These are phyloP conservation scores for Bufotes viridis DNA, from an alignment of 2,797 vertebrate species.

Conservation along the genomic window DNA sequence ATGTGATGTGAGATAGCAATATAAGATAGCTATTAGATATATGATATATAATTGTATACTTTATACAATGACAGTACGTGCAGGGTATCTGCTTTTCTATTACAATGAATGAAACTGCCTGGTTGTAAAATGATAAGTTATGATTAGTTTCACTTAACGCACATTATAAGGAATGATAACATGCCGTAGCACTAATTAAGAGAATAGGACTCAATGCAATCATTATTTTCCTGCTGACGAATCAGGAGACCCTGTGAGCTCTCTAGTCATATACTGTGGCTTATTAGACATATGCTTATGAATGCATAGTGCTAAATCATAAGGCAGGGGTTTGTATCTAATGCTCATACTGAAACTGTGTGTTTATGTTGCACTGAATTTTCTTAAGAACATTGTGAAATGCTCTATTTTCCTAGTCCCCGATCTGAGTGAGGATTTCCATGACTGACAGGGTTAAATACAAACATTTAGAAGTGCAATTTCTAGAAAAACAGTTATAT, in stretches of 20 bases:
- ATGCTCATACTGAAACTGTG: not conserved
- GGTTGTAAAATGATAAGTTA: not conserved
- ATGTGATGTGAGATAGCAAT: no score
- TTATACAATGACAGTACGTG: no score
- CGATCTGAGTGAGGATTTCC: not conserved
- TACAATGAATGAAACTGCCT: not conserved
- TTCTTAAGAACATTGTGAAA: not conserved
- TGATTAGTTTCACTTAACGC: not conserved
- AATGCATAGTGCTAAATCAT: not conserved
- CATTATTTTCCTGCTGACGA: conserved; percentile 1
- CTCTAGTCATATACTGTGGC: conserved; percentile 11
- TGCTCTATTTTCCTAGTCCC: not conserved
- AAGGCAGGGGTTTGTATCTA: not conserved
- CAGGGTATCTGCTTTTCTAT: no score
- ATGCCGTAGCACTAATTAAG: not conserved
- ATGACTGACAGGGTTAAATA: conserved; percentile 46
- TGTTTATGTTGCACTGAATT: not conserved
- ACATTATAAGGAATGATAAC: conserved; percentile 22
- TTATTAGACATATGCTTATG: conserved; percentile 19
- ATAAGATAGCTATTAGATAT: no score
- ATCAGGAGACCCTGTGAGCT: conserved; percentile 9
- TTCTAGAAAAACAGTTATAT: conserved; percentile 52
- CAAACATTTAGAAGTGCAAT: conserved; percentile 47
- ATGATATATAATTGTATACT: no score
- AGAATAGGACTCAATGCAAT: conserved; percentile 16